Conservation (phyloP, 2,888 invertebrate species). For the Andrena fulva region DNA sequence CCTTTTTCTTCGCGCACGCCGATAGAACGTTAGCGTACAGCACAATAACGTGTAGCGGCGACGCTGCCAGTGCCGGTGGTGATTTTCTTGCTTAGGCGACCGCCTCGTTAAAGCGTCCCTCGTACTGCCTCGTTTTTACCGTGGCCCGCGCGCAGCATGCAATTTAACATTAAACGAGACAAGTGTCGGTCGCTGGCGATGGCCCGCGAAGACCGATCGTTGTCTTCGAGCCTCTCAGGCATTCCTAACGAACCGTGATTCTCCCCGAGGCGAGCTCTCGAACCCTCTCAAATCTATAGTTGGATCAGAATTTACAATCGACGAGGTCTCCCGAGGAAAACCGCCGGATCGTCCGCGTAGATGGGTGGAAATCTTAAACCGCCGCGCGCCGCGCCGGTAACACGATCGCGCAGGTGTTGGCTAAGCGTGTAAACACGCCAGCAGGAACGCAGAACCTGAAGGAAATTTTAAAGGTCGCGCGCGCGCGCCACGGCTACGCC, state of each 20-base stretch:
- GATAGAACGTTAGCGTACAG: conserved; percentile 20
- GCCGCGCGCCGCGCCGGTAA: conserved; percentile 44
- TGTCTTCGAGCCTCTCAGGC: background rate
- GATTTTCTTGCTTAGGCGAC: conserved; percentile 47
- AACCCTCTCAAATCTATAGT: too few species aligned
- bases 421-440: conserved; percentile 68
- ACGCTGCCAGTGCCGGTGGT: conserved; percentile 7
- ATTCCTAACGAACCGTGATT: too few species aligned
- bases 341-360: conserved; percentile 27
- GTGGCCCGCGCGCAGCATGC: conserved; percentile 42
- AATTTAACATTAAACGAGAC: conserved; percentile 55
- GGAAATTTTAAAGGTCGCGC: conserved; percentile 81
- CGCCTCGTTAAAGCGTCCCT: conserved; percentile 59
- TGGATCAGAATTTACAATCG: too few species aligned
- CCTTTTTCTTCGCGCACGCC: conserved; percentile 30
- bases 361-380: conserved; percentile 57
- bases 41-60: conserved; percentile 34
- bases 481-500: conserved; percentile 69
- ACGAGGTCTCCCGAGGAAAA: conserved; percentile 4
- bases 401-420: conserved; percentile 72
- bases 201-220: background rate
- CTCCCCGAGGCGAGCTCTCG: too few species aligned
- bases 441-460: conserved; percentile 56
- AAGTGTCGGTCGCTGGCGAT: conserved; percentile 41
- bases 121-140: conserved; percentile 45